Conservation (phyloP, 2,888 invertebrate genomes). For the Lamproptera curius region DNA sequence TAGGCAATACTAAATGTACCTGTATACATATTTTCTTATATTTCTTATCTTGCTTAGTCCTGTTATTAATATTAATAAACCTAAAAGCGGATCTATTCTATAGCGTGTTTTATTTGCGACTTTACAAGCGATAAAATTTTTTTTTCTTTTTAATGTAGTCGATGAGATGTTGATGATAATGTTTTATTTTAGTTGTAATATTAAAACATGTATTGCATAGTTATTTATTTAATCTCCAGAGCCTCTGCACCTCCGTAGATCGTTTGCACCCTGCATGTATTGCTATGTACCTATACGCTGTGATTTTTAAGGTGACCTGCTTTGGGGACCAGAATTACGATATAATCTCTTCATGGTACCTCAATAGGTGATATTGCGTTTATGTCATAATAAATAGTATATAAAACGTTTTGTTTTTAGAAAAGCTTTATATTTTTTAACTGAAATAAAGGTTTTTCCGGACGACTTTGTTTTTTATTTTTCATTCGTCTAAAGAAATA, state of each 20-base stretch:
- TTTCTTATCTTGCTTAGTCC: too few relatives aligned
- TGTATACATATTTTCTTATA: too few relatives aligned
- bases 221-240: background rate
- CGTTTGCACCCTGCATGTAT: conserved; percentile 5
- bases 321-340: conserved; percentile 24
- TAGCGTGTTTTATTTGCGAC: too few relatives aligned
- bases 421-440: conserved; percentile 21
- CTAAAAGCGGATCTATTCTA: too few relatives aligned
- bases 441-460: conserved; percentile 10
- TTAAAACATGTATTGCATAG: background rate
- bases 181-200: background rate
- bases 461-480: background rate
- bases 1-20: too few relatives aligned
- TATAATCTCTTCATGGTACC: conserved; percentile 13
- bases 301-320: conserved; percentile 22
- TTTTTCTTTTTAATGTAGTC: too few relatives aligned
- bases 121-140: too few relatives aligned
- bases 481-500: too few relatives aligned
- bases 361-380: conserved; percentile 11
- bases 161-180: too few relatives aligned
- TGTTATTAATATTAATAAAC: too few relatives aligned
- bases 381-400: conserved; percentile 12
- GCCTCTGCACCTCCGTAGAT: conserved; percentile 8
- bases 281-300: conserved; percentile 24
- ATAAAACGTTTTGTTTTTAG: conserved; percentile 9